These are phyloP conservation scores for Netelia fuscicornis DNA, from an alignment of 2,888 invertebrate species.

Conservation along the genomic window DNA sequence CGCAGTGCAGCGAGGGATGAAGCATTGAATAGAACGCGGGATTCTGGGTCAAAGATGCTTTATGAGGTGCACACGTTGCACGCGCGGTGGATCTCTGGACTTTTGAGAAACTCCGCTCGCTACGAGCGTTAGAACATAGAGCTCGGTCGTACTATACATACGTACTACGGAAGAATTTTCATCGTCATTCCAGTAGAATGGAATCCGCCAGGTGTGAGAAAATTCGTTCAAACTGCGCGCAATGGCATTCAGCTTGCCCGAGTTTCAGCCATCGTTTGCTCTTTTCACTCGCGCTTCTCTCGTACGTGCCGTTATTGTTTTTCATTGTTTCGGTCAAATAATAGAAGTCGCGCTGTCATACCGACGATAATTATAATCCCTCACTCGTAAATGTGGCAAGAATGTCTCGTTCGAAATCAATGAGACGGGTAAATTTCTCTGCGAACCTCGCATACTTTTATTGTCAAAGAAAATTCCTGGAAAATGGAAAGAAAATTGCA, in stretches of 20 bases:
- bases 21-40: slow-evolving; percentile 65
- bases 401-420: background rate
- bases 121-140: background rate
- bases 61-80: slow-evolving; percentile 57
- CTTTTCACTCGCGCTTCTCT: slow-evolving; percentile 18
- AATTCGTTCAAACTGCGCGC: slow-evolving; percentile 43
- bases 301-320: slow-evolving; percentile 14
- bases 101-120: slow-evolving; percentile 23
- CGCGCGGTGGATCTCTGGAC: slow-evolving; percentile 36
- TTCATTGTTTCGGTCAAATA: slow-evolving; percentile 25
- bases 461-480: no score
- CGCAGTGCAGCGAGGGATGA: slow-evolving; percentile 51
- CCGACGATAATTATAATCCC: slow-evolving; percentile 8
- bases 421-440: background rate
- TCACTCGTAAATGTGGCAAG: background rate
- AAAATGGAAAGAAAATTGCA: no score
- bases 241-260: background rate
- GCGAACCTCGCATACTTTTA: no score
- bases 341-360: slow-evolving; percentile 16
- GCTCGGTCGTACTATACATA: slow-evolving; percentile 3
- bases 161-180: slow-evolving; percentile 28
- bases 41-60: slow-evolving; percentile 71
- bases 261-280: slow-evolving; percentile 21
- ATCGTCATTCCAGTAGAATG: slow-evolving; percentile 54
- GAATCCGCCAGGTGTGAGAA: slow-evolving; percentile 36